Evolutionary conservation across 2,797 vertebrate genomes (phyloP).

Genomic region (Acanthiza pusilla): DNA sequence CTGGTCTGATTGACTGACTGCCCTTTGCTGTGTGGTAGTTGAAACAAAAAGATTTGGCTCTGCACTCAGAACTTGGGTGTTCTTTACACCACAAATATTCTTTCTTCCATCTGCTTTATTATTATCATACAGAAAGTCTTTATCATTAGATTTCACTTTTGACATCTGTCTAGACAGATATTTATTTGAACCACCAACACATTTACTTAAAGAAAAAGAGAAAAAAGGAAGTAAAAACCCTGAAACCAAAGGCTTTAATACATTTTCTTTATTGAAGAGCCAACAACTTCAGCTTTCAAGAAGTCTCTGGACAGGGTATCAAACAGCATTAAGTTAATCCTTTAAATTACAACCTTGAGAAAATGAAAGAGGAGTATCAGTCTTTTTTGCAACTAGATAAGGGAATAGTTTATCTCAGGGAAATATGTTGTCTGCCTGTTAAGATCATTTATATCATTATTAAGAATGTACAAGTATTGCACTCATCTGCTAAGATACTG

Average conservation of each 20-base stretch:
- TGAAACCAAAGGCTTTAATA: background rate
- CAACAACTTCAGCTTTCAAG: background rate
- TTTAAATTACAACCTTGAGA: constrained; percentile 41
- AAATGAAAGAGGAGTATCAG: background rate
- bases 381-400: constrained; percentile 1
- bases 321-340: constrained; percentile 25
- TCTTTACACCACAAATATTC: background rate
- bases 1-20: background rate
- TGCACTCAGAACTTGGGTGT: background rate
- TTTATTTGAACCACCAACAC: constrained; percentile 22
- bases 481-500: background rate
- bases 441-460: constrained; percentile 27
- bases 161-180: constrained; percentile 9
- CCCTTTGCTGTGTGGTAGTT: background rate
- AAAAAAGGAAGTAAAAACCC: fast-evolving
- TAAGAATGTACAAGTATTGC: background rate
- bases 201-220: background rate
- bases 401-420: background rate
- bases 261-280: background rate
- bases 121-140: background rate
- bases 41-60: background rate
- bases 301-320: constrained; percentile 13
- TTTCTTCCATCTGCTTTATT: background rate
- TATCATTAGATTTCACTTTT: background rate
- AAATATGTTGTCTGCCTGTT: constrained; percentile 25